Evolutionary conservation across 2,888 invertebrate species (phyloP).

Genomic region (Trisateles emortualis): DNA sequence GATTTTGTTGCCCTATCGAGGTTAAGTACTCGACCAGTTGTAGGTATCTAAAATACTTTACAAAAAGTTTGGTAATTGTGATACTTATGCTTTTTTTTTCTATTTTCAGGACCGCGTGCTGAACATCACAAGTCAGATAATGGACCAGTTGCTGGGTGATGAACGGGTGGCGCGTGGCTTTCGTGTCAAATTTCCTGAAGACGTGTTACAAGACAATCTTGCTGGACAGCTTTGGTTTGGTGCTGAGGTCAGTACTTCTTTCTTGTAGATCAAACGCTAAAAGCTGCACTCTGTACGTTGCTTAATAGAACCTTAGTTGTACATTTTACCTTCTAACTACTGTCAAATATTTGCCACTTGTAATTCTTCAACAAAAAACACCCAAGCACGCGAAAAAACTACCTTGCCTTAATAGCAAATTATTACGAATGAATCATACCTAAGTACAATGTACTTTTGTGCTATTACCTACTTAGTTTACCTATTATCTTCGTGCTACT

Average conservation of each 20-base stretch:
- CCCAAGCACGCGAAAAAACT: no score
- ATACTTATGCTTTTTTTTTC: slow-evolving; percentile 7
- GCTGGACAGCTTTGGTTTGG: slow-evolving; percentile 99
- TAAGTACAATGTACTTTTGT: background rate
- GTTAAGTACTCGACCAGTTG: no score
- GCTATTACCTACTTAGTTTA: background rate
- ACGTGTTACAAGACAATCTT: slow-evolving; percentile 98
- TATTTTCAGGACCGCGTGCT: slow-evolving; percentile 92
- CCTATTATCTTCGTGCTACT: background rate
- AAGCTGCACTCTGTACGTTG: no score
- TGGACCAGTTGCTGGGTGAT: slow-evolving; percentile 96
- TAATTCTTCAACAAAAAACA: no score
- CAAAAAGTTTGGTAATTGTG: no score
- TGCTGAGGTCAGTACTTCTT: slow-evolving; percentile 91
- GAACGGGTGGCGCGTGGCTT: slow-evolving; percentile 97
- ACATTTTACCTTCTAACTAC: no score
- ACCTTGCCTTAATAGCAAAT: background rate
- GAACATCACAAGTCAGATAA: slow-evolving; percentile 97
- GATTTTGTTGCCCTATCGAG: no score
- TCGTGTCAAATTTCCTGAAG: slow-evolving; percentile 99
- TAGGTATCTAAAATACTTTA: no score
- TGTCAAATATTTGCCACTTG: no score
- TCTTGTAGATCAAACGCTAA: background rate
- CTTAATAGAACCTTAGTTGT: no score
- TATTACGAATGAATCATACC: background rate